A percentile compares a stretch with the other conserved stretches of the same genome.
Conservation (phyloP, 2,113 vertebrate species). For the Psophia crepitans region DNA sequence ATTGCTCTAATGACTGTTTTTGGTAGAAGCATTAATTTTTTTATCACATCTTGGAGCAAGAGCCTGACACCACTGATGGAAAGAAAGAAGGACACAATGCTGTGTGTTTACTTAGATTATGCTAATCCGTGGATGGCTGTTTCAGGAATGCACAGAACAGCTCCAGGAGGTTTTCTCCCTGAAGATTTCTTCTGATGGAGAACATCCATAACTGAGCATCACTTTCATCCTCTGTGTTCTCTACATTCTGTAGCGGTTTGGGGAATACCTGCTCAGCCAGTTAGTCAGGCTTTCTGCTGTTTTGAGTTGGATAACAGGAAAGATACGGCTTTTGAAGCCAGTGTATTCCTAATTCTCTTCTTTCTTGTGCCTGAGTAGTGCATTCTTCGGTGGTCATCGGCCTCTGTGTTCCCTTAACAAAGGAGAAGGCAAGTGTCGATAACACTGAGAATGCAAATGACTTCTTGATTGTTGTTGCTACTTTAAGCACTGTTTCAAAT, state of each 20-base stretch:
- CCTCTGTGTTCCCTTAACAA: neutral
- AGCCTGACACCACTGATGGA: neutral
- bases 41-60: neutral
- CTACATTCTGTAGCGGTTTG: neutral
- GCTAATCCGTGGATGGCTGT: neutral
- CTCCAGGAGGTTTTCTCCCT: neutral
- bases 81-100: neutral
- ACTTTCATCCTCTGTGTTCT: neutral
- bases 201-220: neutral
- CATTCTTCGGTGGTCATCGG: neutral
- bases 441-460: neutral
- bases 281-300: neutral
- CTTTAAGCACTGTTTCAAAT: neutral
- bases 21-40: neutral
- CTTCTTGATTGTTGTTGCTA: neutral
- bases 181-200: neutral
- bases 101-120: neutral
- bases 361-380: neutral
- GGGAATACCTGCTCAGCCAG: neutral
- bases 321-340: constrained; percentile 30
- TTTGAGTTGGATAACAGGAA: neutral
- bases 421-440: neutral
- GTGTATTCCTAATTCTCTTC: neutral
- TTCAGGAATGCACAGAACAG: neutral
- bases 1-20: neutral